A percentile compares a stretch with the other conserved stretches of the same genome.
phyloP scores from a whole-genome alignment of 2,797 vertebrate species.

The Siniperca obscura region DNA sequence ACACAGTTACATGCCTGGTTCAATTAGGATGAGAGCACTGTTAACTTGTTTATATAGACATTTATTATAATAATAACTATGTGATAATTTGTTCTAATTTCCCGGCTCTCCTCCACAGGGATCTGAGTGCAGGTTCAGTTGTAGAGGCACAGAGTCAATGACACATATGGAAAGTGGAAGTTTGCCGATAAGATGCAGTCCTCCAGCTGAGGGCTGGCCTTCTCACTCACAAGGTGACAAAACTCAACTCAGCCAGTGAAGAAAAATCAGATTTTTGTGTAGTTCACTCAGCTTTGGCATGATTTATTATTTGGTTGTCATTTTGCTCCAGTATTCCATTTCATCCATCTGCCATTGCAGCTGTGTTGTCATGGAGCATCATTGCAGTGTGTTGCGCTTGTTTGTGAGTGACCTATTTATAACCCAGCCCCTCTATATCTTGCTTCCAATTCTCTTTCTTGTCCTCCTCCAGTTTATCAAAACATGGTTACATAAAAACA shows the following conservation, averaged over 20 bases:
- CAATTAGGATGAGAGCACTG: neutral
- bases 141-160: neutral
- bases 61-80: constrained; percentile 29
- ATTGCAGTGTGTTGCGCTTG: constrained; percentile 61
- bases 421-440: constrained; percentile 71
- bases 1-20: constrained; percentile 5
- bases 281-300: constrained; percentile 22
- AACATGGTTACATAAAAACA: constrained; percentile 66
- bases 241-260: neutral
- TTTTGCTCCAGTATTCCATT: constrained; percentile 77
- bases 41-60: constrained; percentile 14
- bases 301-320: constrained; percentile 66
- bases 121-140: constrained; percentile 3
- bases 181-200: neutral
- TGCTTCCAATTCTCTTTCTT: constrained; percentile 72
- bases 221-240: neutral
- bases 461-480: constrained; percentile 69
- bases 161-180: neutral
- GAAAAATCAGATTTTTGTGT: neutral
- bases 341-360: constrained; percentile 82
- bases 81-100: neutral
- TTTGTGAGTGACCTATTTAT: constrained; percentile 84
- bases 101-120: neutral
- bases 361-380: constrained; percentile 80
- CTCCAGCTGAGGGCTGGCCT: neutral